These are phyloP conservation scores for Esperia sulphurella DNA, from an alignment of 2,888 invertebrate species.

Conservation along the genomic window DNA sequence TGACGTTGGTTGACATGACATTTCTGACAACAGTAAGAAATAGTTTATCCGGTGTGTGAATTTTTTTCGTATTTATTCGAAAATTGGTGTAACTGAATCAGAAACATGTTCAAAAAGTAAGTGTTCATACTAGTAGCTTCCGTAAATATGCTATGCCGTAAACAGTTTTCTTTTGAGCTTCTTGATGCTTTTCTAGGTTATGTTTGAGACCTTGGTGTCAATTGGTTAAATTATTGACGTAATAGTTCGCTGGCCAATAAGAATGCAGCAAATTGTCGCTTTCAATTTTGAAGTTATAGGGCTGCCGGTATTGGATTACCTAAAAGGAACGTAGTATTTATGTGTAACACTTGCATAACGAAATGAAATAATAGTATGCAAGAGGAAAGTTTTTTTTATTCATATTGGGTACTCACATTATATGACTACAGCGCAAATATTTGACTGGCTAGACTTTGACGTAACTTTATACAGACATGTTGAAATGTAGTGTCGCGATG, in stretches of 20 bases:
- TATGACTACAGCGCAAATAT: no score
- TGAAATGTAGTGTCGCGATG: no score
- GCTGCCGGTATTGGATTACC: no score
- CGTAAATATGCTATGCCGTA: not conserved
- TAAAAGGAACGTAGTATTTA: no score
- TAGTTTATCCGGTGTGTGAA: not conserved
- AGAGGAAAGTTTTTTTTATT: no score
- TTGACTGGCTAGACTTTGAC: no score
- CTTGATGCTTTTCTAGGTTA: conserved; percentile 33
- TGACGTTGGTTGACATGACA: no score
- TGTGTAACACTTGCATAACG: no score
- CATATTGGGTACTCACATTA: no score
- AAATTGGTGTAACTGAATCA: conserved; percentile 4
- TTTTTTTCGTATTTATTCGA: conserved; percentile 1
- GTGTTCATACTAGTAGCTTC: conserved; percentile 24
- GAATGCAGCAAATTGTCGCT: conserved; percentile 21
- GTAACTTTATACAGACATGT: no score
- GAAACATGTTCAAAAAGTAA: conserved; percentile 74
- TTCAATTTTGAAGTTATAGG: not conserved
- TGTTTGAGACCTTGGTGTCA: conserved; percentile 24
- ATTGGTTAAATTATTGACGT: conserved; percentile 34
- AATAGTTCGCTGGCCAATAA: conserved; percentile 31
- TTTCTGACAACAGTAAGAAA: no score
- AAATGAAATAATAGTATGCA: no score
- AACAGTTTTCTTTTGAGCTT: not conserved